These are phyloP conservation scores for Drosophila ezoana DNA, from an alignment of 2,888 invertebrate genomes.

Conservation along the genomic window DNA sequence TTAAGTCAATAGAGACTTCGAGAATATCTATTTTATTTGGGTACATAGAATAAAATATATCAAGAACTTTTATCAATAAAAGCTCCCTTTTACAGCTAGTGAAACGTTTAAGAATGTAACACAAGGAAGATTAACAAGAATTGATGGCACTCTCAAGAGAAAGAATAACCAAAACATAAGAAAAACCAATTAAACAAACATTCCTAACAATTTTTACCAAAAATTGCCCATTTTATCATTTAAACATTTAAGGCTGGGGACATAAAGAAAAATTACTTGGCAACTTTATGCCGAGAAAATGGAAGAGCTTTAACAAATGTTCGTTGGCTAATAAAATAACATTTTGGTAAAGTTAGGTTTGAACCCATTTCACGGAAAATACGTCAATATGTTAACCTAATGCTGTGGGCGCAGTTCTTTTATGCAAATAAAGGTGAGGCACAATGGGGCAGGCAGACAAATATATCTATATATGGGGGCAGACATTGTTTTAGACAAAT, in stretches of 20 bases:
- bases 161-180: too few species aligned
- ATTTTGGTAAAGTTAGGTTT: constrained; percentile 23
- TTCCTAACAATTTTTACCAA: neutral
- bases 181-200: neutral
- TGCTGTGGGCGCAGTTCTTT: constrained; percentile 29
- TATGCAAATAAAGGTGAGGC: constrained; percentile 44
- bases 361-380: constrained; percentile 15
- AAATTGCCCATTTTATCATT: neutral
- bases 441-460: constrained; percentile 23
- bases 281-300: neutral
- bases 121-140: neutral
- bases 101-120: neutral
- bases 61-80: too few species aligned
- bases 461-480: neutral
- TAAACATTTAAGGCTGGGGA: constrained; percentile 4
- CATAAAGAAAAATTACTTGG: neutral
- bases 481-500: constrained; percentile 69
- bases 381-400: constrained; percentile 31
- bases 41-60: too few species aligned
- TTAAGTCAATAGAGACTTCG: too few species aligned
- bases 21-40: too few species aligned
- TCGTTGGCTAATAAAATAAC: constrained; percentile 42
- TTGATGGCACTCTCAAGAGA: too few species aligned
- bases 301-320: constrained; percentile 6
- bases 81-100: neutral